Base-by-base conservation (phyloP, 2,888 invertebrate species). In the Mesopsocus fuscifrons region DNA sequence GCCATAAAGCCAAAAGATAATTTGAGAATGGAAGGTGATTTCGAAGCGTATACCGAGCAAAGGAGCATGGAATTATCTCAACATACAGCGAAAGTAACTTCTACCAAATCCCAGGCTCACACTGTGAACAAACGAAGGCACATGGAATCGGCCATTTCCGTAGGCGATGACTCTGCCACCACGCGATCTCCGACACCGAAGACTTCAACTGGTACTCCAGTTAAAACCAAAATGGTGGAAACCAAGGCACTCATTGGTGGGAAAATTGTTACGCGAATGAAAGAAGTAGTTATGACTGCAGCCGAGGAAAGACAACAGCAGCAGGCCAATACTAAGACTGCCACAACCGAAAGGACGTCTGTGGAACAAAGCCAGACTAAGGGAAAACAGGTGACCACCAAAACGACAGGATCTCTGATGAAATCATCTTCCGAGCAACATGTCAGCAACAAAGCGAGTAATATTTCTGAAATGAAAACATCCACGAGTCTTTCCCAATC, bases 201-300 rank as follows among this genome's bases (percentile, higher is more conserved):
- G 11, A 26, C 6, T 9, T 11, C 26, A 26, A 26, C 8, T 26
- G 8, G 8, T 26, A 26, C 26, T 26, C 8, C 15, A 58, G 59
- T 2, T 56, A 58, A 2, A 46, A 45, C 8, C 47, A 54, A 42
- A 3, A 49, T 52, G 6, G 57, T 56, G 8, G 64, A 67, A 48
- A 59, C 60, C 2, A 65, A 61, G 49, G 62, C 60, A 31, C 48
- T 65, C 17, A 55, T 60, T 34, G 71, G 72, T 57, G 72, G 72
- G 26, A 59, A 65, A 11, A 62, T 65, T 40, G 63, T 67, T 5
- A 66, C 66, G 2, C 67, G 66, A 0, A 66, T 67, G 0, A 65
- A 59, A 48, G 3, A 53, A 54, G 23, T 51, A 54, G 0, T 32
- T 44, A 1, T 23, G 49, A 1, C 31, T 30, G 22, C 57, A 56